A percentile compares a stretch with the other conserved stretches of the same genome.
Evolutionary conservation across 2,797 vertebrate genomes (phyloP).

Genomic region (Hippopotamyrus pictus): DNA sequence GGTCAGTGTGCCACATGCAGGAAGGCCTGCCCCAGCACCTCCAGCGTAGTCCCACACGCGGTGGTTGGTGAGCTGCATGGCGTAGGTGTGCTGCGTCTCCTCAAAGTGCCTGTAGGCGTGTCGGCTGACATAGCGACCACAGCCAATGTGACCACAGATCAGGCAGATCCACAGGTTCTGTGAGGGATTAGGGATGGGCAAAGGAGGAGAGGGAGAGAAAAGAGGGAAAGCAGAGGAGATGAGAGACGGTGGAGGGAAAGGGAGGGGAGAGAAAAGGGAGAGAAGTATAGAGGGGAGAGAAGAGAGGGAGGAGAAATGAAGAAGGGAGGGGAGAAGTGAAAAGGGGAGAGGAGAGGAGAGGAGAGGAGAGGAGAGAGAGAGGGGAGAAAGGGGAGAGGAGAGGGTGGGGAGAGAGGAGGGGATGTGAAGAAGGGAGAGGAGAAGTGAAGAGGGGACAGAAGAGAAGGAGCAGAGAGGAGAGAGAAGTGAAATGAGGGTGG

Average conservation of each 20-base stretch:
- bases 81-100: conserved; percentile 95
- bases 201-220: not conserved
- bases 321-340: not conserved
- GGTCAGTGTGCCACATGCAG: not conserved
- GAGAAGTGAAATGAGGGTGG: not conserved
- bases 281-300: not conserved
- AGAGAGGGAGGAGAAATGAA: not conserved
- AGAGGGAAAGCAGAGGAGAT: not conserved
- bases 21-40: conserved; percentile 54
- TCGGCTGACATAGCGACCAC: conserved; percentile 89
- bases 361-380: not conserved
- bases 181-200: not conserved
- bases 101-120: conserved; percentile 98
- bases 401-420: not conserved
- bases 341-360: not conserved
- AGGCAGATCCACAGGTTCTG: conserved; percentile 98
- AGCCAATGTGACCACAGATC: conserved; percentile 95
- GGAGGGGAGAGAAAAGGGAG: not conserved
- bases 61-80: conserved; percentile 98
- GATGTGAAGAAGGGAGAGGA: not conserved
- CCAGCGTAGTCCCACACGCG: conserved; percentile 97
- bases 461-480: not conserved
- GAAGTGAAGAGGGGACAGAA: not conserved
- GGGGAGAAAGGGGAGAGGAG: not conserved
- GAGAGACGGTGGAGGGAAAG: not conserved